A percentile compares a stretch with the other conserved stretches of the same genome.
Evolutionary conservation across 2,113 vertebrate species (phyloP).

Genomic region (Malurus cyaneus): DNA sequence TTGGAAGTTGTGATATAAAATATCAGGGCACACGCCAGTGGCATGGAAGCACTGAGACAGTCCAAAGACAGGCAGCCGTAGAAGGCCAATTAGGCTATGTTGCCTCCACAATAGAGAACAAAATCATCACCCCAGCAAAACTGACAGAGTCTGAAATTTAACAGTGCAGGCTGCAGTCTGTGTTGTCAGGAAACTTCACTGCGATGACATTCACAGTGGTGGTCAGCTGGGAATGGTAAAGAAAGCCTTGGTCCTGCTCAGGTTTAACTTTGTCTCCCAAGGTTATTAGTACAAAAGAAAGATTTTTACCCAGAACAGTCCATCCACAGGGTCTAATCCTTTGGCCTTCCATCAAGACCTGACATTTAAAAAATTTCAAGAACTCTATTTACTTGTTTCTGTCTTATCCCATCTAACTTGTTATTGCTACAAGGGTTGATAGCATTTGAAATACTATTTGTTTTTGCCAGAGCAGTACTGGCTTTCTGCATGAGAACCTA

Average conservation of each 20-base stretch:
- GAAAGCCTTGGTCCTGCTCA: background rate
- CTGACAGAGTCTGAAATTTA: background rate
- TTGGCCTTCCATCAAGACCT: background rate
- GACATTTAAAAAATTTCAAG: background rate
- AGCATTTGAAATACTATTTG: background rate
- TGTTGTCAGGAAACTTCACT: background rate
- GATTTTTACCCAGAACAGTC: background rate
- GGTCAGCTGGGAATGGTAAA: background rate
- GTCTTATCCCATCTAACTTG: background rate
- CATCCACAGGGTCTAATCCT: background rate
- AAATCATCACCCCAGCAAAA: background rate
- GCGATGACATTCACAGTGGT: background rate
- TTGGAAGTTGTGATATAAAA: background rate
- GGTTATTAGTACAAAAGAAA: background rate
- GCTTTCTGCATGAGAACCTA: slow-evolving; percentile 21
- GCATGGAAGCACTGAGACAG: background rate
- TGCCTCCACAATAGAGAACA: background rate
- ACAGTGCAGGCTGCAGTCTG: background rate
- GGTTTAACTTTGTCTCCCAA: background rate
- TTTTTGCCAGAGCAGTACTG: slow-evolving; percentile 58
- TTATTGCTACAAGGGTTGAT: background rate
- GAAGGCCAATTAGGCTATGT: background rate
- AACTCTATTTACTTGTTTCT: background rate
- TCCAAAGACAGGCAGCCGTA: background rate
- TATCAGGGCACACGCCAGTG: background rate